Conservation (phyloP, 2,113 vertebrate species). For the Polyodon spathula region DNA sequence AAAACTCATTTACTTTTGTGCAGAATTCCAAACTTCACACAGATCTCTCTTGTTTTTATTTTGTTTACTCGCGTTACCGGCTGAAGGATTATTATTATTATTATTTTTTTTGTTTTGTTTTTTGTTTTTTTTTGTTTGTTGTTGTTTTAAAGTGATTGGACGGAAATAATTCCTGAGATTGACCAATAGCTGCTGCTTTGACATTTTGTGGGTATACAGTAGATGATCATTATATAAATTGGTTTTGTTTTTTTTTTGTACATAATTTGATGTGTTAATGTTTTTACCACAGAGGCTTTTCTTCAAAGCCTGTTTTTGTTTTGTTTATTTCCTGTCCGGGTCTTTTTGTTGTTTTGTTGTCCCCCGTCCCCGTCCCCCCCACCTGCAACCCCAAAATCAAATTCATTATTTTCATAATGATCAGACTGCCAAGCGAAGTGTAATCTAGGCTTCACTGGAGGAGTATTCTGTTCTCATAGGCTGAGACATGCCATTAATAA, state of each 20-base stretch:
- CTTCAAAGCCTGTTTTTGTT: conserved; percentile 49
- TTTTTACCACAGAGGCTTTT: conserved; percentile 48
- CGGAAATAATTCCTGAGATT: conserved; percentile 71
- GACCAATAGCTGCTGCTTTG: conserved; percentile 96
- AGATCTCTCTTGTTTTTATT: conserved; percentile 40
- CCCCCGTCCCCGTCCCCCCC: too few species aligned
- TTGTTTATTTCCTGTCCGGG: conserved; percentile 49
- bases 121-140: conserved; percentile 27
- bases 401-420: conserved; percentile 38
- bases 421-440: conserved; percentile 34
- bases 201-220: conserved; percentile 48
- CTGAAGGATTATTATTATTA: conserved; percentile 63
- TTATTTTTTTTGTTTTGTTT: conserved; percentile 42
- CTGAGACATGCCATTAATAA: too few species aligned
- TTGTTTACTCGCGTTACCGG: too few species aligned
- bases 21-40: conserved; percentile 53
- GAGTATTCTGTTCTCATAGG: too few species aligned
- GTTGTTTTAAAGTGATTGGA: conserved; percentile 40
- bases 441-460: too few species aligned
- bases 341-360: conserved; percentile 37
- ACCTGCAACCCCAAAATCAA: conserved; percentile 43
- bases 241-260: conserved; percentile 49
- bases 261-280: conserved; percentile 58
- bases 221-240: conserved; percentile 52
- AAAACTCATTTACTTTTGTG: conserved; percentile 47